A percentile compares a stretch with the other conserved stretches of the same genome.
phyloP scores from a whole-genome alignment of 1,140 invertebrate genomes.

The Magallana angulata region DNA sequence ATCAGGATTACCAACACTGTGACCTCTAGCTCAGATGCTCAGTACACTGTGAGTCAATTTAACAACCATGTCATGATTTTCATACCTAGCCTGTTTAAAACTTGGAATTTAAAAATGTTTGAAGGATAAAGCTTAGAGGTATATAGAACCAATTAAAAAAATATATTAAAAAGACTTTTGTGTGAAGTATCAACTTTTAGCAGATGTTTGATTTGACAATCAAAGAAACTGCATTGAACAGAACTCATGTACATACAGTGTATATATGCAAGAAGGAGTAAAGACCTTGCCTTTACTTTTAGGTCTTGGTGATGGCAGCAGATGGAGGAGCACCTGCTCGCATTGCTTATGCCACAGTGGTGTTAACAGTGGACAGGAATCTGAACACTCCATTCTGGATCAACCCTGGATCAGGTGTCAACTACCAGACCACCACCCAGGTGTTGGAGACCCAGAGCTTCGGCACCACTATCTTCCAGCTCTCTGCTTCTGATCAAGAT shows the following conservation, averaged over 20 bases:
- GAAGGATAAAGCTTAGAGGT: no score
- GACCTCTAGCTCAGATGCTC: slow-evolving; percentile 4
- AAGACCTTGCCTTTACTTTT: neutral
- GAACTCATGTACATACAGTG: neutral
- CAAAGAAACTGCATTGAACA: neutral
- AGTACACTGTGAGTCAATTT: slow-evolving; percentile 56
- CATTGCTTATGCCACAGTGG: slow-evolving; percentile 79
- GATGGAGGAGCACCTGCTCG: slow-evolving; percentile 59
- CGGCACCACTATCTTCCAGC: slow-evolving; percentile 45
- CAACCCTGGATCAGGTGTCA: slow-evolving; percentile 8
- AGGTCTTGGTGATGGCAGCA: slow-evolving; percentile 58
- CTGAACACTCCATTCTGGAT: slow-evolving; percentile 87
- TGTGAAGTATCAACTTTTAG: no score
- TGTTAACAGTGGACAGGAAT: slow-evolving; percentile 90
- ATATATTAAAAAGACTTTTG: no score
- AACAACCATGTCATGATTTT: no score
- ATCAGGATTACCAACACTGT: slow-evolving; percentile 30
- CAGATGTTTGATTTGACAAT: no score
- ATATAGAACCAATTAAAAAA: no score
- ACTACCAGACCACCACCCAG: slow-evolving; percentile 44
- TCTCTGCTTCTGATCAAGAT: slow-evolving; percentile 60
- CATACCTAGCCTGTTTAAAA: no score
- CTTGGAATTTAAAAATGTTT: no score
- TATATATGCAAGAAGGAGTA: neutral
- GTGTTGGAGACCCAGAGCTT: slow-evolving; percentile 63